phyloP scores from a whole-genome alignment of 1,140 invertebrate genomes.

The Daktulosphaira vitifoliae region DNA sequence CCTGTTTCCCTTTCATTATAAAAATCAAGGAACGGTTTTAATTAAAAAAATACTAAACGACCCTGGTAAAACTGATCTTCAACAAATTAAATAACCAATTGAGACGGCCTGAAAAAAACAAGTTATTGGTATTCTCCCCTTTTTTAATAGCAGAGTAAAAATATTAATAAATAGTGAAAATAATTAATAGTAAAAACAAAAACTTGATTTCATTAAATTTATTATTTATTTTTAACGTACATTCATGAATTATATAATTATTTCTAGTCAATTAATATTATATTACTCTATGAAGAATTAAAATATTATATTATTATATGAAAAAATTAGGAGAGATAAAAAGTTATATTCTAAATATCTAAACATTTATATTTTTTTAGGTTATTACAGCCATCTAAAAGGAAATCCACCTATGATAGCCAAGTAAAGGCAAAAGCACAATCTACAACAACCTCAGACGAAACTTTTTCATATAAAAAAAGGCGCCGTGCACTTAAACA shows the following conservation, averaged over 20 bases:
- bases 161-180: constrained; percentile 6
- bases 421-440: background rate
- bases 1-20: background rate
- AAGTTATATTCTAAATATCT: too few relatives aligned
- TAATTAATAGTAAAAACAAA: background rate
- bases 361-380: too few relatives aligned
- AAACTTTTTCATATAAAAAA: constrained; percentile 21
- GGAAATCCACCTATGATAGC: constrained; percentile 9
- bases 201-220: too few relatives aligned
- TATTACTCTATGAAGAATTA: too few relatives aligned
- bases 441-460: background rate
- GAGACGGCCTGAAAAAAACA: background rate
- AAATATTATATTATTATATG: too few relatives aligned
- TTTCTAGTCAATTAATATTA: too few relatives aligned
- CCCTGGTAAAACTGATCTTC: constrained; percentile 20
- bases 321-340: too few relatives aligned
- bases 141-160: background rate
- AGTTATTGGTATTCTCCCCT: constrained; percentile 26
- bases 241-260: too few relatives aligned
- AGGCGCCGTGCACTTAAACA: constrained; percentile 14
- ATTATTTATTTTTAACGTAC: too few relatives aligned
- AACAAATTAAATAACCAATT: constrained; percentile 28
- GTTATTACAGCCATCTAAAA: background rate
- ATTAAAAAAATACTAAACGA: constrained; percentile 32
- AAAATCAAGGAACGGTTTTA: constrained; percentile 21